phyloP scores from a whole-genome alignment of 2,113 vertebrate genomes.

The Furnarius figulus region DNA sequence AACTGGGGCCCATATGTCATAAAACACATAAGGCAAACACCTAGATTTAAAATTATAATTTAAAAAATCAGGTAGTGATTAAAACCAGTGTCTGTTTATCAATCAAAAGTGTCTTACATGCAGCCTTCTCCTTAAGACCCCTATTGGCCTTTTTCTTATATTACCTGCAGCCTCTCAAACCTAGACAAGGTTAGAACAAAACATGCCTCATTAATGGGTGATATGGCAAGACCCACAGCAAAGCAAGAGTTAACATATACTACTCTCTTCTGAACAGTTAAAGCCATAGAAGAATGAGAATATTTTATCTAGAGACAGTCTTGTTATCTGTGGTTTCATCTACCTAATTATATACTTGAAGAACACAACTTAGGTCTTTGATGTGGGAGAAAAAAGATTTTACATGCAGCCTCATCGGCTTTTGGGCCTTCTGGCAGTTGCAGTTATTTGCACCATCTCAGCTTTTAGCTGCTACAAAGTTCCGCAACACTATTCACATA shows the following conservation, averaged over 20 bases:
- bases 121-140: background rate
- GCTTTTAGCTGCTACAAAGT: background rate
- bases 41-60: background rate
- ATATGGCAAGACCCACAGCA: background rate
- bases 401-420: background rate
- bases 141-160: background rate
- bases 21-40: background rate
- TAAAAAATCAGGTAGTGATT: background rate
- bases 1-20: background rate
- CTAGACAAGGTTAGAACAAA: background rate
- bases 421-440: background rate
- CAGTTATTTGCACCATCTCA: background rate
- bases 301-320: background rate
- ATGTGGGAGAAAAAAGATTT: background rate
- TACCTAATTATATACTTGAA: background rate
- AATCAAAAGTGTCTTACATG: background rate
- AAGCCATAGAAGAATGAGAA: background rate
- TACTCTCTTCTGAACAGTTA: background rate
- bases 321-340: background rate
- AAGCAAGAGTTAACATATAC: background rate
- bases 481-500: background rate
- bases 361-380: background rate
- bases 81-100: background rate
- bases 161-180: background rate
- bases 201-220: background rate